Conservation (phyloP, 1,140 invertebrate genomes). For the Kradibia gibbosae region DNA sequence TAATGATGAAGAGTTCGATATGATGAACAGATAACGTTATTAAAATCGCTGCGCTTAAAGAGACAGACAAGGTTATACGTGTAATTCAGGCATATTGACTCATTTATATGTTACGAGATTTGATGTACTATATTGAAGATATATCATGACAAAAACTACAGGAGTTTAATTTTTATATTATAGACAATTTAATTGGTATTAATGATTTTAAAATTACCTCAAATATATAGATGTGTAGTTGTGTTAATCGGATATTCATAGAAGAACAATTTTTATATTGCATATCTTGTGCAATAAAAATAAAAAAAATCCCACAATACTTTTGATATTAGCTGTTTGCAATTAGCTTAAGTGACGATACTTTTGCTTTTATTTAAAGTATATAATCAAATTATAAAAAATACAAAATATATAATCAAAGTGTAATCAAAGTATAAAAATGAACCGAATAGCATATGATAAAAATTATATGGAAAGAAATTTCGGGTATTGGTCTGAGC, state of each 20-base stretch:
- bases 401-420: too few species aligned
- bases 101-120: too few species aligned
- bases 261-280: too few species aligned
- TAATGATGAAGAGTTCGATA: not conserved
- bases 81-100: too few species aligned
- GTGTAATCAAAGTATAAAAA: not conserved
- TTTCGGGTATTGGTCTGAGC: not conserved
- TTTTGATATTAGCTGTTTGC: not conserved
- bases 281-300: not conserved
- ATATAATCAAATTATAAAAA: too few species aligned
- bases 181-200: too few species aligned
- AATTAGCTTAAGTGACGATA: not conserved
- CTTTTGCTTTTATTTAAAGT: not conserved
- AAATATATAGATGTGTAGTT: too few species aligned
- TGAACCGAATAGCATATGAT: not conserved
- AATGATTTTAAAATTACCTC: too few species aligned
- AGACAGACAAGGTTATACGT: not conserved
- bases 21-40: not conserved
- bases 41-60: not conserved
- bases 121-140: too few species aligned
- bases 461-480: not conserved
- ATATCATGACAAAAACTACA: too few species aligned
- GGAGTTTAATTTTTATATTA: too few species aligned
- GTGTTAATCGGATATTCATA: too few species aligned
- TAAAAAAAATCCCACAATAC: not conserved